Percentiles rank a stretch among this genome's conserved stretches.
These are phyloP conservation scores for Drosophila mayri DNA, from an alignment of 1,140 invertebrate species.

Conservation along the genomic window DNA sequence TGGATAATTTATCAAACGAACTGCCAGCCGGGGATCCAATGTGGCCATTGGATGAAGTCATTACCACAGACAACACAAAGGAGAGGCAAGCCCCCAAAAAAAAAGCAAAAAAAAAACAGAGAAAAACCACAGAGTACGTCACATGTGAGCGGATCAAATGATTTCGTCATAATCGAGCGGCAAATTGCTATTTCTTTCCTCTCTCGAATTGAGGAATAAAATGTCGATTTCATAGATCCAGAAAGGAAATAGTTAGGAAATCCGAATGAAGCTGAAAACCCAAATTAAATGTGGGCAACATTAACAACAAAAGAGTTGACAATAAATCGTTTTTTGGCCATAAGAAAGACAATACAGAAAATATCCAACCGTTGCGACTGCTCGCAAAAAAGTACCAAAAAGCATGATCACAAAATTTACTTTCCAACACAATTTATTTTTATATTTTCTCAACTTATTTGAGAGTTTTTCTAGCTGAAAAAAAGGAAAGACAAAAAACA, in stretches of 20 bases:
- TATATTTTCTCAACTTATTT: conserved; percentile 54
- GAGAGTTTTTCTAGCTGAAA: conserved; percentile 41
- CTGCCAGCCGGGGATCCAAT: conserved; percentile 19
- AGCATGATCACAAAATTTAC: conserved; percentile 51
- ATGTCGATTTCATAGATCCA: conserved; percentile 13
- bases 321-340: conserved; percentile 53
- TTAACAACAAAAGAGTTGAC: conserved; percentile 43
- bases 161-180: conserved; percentile 50
- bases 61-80: conserved; percentile 65
- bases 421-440: conserved; percentile 76
- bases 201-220: conserved; percentile 33
- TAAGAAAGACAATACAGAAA: conserved; percentile 21
- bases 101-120: conserved; percentile 2
- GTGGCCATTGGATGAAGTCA: conserved; percentile 60
- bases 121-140: conserved; percentile 26
- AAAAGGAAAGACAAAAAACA: conserved; percentile 32
- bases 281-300: conserved; percentile 42
- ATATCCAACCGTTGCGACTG: too few relatives aligned
- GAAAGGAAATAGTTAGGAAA: conserved; percentile 33
- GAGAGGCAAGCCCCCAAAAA: conserved; percentile 16
- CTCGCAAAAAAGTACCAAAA: conserved; percentile 37
- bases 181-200: conserved; percentile 22
- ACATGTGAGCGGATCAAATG: conserved; percentile 50
- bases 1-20: conserved; percentile 49
- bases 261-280: conserved; percentile 12